Conservation (phyloP, 2,113 vertebrate species). For the Scomber colias region DNA sequence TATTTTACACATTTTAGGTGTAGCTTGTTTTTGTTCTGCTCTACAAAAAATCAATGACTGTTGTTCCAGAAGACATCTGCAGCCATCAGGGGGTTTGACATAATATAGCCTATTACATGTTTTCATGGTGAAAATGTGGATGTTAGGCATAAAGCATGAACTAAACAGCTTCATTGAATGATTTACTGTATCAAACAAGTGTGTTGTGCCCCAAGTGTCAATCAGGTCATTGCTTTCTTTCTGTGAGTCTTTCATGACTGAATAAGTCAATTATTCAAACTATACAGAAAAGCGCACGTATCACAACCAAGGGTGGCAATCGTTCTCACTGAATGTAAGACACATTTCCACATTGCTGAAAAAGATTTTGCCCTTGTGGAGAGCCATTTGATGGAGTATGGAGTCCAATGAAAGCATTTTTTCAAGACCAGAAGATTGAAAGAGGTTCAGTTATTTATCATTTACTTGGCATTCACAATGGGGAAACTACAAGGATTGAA, state of each 20-base stretch:
- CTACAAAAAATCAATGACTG: not conserved
- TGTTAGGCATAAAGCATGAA: not conserved
- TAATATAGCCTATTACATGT: not conserved
- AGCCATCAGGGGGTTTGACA: not conserved
- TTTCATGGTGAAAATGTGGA: not conserved
- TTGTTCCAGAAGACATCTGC: not conserved
- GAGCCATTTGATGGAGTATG: constrained; percentile 15
- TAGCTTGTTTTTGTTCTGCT: not conserved
- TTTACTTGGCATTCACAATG: not conserved
- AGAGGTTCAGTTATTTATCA: not conserved
- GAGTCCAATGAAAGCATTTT: not conserved
- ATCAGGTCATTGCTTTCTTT: not conserved
- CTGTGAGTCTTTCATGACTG: constrained; percentile 21
- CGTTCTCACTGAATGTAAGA: constrained; percentile 14
- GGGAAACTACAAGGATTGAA: not conserved
- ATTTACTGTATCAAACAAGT: constrained; percentile 18
- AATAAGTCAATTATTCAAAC: constrained; percentile 1
- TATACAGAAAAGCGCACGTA: constrained; percentile 9
- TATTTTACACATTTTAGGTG: no score
- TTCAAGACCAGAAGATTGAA: not conserved
- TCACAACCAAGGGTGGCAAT: constrained; percentile 17
- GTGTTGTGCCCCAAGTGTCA: not conserved
- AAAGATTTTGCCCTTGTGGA: not conserved
- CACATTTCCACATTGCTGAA: not conserved
- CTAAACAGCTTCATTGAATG: not conserved